Evolutionary conservation across 2,888 invertebrate species (phyloP).

Genomic region (Apotomis turbidana): DNA sequence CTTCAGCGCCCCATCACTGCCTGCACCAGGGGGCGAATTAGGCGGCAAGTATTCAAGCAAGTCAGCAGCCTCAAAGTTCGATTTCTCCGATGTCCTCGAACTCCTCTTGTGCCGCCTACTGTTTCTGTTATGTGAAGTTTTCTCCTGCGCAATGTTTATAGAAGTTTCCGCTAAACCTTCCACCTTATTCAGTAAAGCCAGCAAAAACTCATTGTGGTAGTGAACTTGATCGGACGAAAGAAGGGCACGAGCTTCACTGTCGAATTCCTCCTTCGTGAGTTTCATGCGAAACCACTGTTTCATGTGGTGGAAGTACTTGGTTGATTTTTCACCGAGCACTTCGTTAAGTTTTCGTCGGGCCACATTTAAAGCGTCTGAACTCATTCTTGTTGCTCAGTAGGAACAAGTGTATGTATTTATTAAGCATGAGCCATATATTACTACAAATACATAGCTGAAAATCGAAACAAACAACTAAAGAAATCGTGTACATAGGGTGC

Average conservation of each 20-base stretch:
- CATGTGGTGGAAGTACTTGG: slow-evolving; percentile 88
- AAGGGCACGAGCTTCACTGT: slow-evolving; percentile 89
- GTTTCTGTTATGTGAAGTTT: slow-evolving; percentile 73
- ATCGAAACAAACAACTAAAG: no score
- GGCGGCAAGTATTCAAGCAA: slow-evolving; percentile 84
- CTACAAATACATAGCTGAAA: no score
- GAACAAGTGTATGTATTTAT: not conserved
- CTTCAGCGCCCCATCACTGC: slow-evolving; percentile 75
- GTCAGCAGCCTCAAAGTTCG: slow-evolving; percentile 85
- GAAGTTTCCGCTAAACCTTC: slow-evolving; percentile 77
- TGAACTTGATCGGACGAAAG: slow-evolving; percentile 89
- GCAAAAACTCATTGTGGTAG: slow-evolving; percentile 92
- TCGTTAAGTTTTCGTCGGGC: slow-evolving; percentile 85
- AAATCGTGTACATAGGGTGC: no score
- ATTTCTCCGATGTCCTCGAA: slow-evolving; percentile 82
- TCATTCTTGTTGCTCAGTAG: slow-evolving; percentile 51
- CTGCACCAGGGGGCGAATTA: slow-evolving; percentile 80
- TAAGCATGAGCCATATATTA: no score
- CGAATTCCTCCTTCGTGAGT: slow-evolving; percentile 93
- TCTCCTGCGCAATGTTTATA: slow-evolving; percentile 72
- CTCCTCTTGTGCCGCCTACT: slow-evolving; percentile 81
- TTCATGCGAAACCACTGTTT: slow-evolving; percentile 90
- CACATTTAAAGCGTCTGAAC: slow-evolving; percentile 78
- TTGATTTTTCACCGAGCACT: slow-evolving; percentile 87
- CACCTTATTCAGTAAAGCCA: slow-evolving; percentile 91